Evolutionary conservation across 2,888 invertebrate species (phyloP).

Genomic region (Saturnia pavonia): DNA sequence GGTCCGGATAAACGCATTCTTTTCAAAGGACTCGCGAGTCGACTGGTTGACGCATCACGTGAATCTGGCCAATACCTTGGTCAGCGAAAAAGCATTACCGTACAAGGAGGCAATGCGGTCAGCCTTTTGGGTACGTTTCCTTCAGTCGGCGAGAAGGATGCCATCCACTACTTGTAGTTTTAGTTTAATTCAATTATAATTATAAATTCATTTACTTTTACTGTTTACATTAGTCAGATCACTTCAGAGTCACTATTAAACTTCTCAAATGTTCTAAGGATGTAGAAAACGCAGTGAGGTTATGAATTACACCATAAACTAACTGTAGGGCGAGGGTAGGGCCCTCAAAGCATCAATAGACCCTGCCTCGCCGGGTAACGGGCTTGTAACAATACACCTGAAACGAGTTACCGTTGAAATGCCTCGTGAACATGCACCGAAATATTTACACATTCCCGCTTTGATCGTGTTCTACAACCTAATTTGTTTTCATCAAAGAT

Average conservation of each 20-base stretch:
- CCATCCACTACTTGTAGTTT: too few relatives aligned
- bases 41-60: too few relatives aligned
- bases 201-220: too few relatives aligned
- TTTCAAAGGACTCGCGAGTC: too few relatives aligned
- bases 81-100: too few relatives aligned
- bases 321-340: slow-evolving; percentile 11
- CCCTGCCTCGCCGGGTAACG: slow-evolving; percentile 9
- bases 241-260: neutral
- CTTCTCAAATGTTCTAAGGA: neutral
- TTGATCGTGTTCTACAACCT: slow-evolving; percentile 2
- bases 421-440: slow-evolving; percentile 24
- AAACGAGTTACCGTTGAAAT: slow-evolving; percentile 26
- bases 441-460: slow-evolving; percentile 13
- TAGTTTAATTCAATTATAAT: too few relatives aligned
- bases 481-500: slow-evolving; percentile 15
- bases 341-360: slow-evolving; percentile 6
- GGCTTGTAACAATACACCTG: slow-evolving; percentile 24
- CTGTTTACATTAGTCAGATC: too few relatives aligned
- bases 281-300: neutral
- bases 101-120: too few relatives aligned
- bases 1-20: too few relatives aligned
- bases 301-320: neutral
- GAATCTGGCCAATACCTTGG: too few relatives aligned
- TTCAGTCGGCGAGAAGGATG: too few relatives aligned
- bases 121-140: too few relatives aligned